phyloP scores from a whole-genome alignment of 2,888 invertebrate genomes.

The Silvanus unidentatus region DNA sequence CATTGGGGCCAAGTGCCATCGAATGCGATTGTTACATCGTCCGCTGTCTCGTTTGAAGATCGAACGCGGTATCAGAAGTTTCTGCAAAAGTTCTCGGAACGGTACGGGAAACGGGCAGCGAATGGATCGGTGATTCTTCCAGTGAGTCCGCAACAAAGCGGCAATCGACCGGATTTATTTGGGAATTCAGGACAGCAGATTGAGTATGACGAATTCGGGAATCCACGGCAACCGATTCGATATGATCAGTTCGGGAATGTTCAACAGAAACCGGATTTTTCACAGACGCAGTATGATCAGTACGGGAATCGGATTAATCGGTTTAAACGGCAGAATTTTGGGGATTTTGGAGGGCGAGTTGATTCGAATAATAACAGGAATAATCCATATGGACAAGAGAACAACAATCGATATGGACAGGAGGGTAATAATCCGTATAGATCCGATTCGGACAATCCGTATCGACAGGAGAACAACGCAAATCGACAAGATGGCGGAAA shows the following conservation, averaged over 20 bases:
- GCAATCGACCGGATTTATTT: background rate
- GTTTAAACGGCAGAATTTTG: slow-evolving; percentile 31
- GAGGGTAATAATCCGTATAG: slow-evolving; percentile 5
- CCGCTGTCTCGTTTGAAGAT: slow-evolving; percentile 58
- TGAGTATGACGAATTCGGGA: slow-evolving; percentile 25
- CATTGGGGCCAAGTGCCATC: slow-evolving; percentile 84
- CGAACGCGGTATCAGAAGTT: slow-evolving; percentile 60
- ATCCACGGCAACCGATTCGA: slow-evolving; percentile 13
- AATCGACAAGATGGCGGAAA: slow-evolving; percentile 26
- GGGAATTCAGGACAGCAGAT: slow-evolving; percentile 2
- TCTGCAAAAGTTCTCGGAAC: slow-evolving; percentile 55
- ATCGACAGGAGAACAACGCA: slow-evolving; percentile 7
- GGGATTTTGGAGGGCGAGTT: slow-evolving; percentile 35
- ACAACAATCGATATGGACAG: slow-evolving; percentile 9
- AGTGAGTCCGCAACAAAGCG: background rate
- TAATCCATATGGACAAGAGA: slow-evolving; percentile 8
- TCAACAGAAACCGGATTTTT: slow-evolving; percentile 6
- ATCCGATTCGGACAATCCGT: slow-evolving; percentile 6
- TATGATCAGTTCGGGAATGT: slow-evolving; percentile 27
- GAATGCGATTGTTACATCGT: slow-evolving; percentile 80
- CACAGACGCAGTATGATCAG: slow-evolving; percentile 22
- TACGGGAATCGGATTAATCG: slow-evolving; percentile 33
- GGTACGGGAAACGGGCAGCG: slow-evolving; percentile 42
- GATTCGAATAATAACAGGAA: slow-evolving; percentile 4
- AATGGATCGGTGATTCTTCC: background rate